A percentile compares a stretch with the other conserved stretches of the same genome.
phyloP scores from a whole-genome alignment of 2,888 invertebrate genomes.

The Callosobruchus maculatus region DNA sequence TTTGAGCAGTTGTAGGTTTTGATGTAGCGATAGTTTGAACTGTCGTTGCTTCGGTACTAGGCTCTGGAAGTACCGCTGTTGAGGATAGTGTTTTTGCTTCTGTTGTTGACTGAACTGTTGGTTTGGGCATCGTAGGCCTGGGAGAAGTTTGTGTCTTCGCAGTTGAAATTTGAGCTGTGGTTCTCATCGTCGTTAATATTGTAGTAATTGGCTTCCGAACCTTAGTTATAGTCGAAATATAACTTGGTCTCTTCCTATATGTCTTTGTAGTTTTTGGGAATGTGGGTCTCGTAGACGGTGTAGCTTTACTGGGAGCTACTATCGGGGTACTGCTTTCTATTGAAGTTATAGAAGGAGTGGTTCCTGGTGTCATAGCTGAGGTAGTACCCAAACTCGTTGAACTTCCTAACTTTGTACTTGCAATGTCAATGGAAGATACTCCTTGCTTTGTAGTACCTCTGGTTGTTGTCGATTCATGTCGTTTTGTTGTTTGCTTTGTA shows the following conservation, averaged over 20 bases:
- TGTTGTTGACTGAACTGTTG: neutral
- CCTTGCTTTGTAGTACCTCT: neutral
- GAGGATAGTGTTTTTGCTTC: neutral
- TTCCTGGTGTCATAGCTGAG: neutral
- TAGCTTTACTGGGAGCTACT: constrained; percentile 1
- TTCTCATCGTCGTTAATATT: neutral
- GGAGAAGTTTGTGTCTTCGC: neutral
- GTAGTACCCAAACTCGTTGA: neutral
- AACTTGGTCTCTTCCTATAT: neutral
- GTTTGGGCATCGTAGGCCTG: neutral
- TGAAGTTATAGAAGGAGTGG: neutral
- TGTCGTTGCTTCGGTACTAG: neutral
- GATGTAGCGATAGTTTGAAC: neutral
- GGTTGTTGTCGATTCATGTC: constrained; percentile 1
- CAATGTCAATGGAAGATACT: neutral
- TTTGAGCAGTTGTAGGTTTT: neutral
- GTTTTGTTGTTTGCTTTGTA: constrained; percentile 1
- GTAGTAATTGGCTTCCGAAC: neutral
- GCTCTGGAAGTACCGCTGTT: neutral
- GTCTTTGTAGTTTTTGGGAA: constrained; percentile 4
- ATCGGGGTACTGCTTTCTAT: neutral
- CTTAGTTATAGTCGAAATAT: neutral
- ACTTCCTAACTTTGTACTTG: constrained; percentile 6
- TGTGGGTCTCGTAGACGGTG: constrained; percentile 1
- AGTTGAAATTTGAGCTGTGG: constrained; percentile 2